phyloP scores from a whole-genome alignment of 2,113 vertebrate genomes.

The Neoarius graeffei region DNA sequence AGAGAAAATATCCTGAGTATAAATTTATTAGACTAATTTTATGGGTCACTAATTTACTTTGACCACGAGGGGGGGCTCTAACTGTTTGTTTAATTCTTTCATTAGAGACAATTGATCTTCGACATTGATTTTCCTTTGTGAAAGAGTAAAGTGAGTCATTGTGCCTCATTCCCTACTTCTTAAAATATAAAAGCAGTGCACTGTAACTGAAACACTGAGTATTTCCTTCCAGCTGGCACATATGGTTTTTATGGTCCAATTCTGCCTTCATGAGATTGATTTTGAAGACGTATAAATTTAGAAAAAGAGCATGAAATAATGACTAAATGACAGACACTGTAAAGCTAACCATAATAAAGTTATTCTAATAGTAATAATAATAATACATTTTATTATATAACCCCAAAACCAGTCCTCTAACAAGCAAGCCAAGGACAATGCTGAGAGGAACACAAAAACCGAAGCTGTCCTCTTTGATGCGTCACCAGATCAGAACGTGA shows the following conservation, averaged over 20 bases:
- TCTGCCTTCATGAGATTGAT: background rate
- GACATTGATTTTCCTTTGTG: background rate
- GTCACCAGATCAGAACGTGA: background rate
- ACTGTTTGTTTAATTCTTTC: background rate
- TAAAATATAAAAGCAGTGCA: background rate
- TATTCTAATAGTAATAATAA: background rate
- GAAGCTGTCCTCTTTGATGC: background rate
- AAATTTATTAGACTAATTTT: background rate
- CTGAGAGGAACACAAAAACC: background rate
- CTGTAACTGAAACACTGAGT: background rate
- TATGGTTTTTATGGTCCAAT: background rate
- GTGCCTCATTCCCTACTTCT: background rate
- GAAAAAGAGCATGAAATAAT: background rate
- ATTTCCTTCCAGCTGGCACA: background rate
- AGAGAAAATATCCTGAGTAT: background rate
- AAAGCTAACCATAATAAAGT: background rate
- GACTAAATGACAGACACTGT: background rate
- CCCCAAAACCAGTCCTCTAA: background rate
- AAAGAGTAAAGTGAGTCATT: background rate
- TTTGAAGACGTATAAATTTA: background rate
- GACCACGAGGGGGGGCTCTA: constrained; percentile 1
- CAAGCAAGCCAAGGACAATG: background rate
- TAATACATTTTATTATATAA: background rate
- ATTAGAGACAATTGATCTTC: background rate
- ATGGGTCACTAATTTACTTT: background rate